phyloP scores from a whole-genome alignment of 2,113 vertebrate genomes.

The Pithys albifrons region DNA sequence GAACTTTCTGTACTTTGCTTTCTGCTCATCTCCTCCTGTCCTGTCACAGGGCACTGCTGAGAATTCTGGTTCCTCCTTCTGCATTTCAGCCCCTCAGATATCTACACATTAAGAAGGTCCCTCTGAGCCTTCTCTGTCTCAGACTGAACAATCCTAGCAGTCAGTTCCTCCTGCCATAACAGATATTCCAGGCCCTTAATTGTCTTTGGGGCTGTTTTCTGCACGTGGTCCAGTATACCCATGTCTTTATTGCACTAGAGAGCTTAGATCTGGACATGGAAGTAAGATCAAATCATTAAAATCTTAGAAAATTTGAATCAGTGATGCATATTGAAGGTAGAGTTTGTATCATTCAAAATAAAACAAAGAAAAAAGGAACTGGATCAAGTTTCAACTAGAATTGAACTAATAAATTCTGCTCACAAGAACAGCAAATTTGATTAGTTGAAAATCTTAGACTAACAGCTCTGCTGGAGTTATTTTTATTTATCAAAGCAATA shows the following conservation, averaged over 20 bases:
- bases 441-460: neutral
- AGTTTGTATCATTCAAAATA: neutral
- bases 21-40: neutral
- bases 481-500: neutral
- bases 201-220: neutral
- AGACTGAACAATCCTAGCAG: neutral
- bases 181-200: neutral
- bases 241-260: neutral
- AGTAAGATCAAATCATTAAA: neutral
- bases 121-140: neutral
- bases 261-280: neutral
- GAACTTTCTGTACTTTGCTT: neutral
- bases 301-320: neutral
- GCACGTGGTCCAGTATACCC: neutral
- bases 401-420: neutral
- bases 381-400: neutral
- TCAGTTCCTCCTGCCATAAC: neutral
- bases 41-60: neutral
- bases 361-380: neutral
- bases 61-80: neutral
- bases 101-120: neutral
- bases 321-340: neutral
- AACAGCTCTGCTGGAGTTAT: neutral
- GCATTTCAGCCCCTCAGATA: neutral
- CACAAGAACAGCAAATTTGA: neutral